Evolutionary conservation across 2,113 vertebrate species (phyloP).

Genomic region (Pollachius pollachius): DNA sequence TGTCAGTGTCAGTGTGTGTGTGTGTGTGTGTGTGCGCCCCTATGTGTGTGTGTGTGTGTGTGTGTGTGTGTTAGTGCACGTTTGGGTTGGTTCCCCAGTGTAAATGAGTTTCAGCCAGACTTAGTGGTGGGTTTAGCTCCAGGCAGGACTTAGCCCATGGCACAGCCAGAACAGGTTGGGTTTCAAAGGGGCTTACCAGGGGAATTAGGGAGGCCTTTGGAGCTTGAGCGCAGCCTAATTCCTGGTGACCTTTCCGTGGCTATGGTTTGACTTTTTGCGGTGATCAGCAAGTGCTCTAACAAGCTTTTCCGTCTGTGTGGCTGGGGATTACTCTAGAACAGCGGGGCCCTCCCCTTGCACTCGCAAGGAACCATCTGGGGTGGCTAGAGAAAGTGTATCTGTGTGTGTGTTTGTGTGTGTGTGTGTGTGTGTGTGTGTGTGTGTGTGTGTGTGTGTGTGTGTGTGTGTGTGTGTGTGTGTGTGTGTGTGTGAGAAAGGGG

Average conservation of each 20-base stretch:
- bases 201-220: slow-evolving; percentile 76
- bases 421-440: slow-evolving; percentile 3
- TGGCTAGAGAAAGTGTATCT: slow-evolving; percentile 43
- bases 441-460: slow-evolving; percentile 15
- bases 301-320: slow-evolving; percentile 78
- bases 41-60: slow-evolving; percentile 6
- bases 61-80: slow-evolving; percentile 18
- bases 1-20: slow-evolving; percentile 20
- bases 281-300: slow-evolving; percentile 78
- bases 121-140: slow-evolving; percentile 65
- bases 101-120: slow-evolving; percentile 73
- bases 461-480: no score
- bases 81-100: slow-evolving; percentile 50
- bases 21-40: slow-evolving; percentile 19
- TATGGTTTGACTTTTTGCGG: slow-evolving; percentile 77
- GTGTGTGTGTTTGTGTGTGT: no score
- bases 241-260: slow-evolving; percentile 78
- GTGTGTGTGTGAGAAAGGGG: slow-evolving; percentile 31
- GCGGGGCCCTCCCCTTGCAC: slow-evolving; percentile 67
- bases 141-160: slow-evolving; percentile 65
- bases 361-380: slow-evolving; percentile 72
- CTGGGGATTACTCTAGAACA: slow-evolving; percentile 73
- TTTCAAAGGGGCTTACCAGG: slow-evolving; percentile 75
- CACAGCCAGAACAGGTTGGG: slow-evolving; percentile 70
- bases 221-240: slow-evolving; percentile 75